Base-by-base conservation (phyloP, 2,888 invertebrate species). In the Nowickia ferox region DNA sequence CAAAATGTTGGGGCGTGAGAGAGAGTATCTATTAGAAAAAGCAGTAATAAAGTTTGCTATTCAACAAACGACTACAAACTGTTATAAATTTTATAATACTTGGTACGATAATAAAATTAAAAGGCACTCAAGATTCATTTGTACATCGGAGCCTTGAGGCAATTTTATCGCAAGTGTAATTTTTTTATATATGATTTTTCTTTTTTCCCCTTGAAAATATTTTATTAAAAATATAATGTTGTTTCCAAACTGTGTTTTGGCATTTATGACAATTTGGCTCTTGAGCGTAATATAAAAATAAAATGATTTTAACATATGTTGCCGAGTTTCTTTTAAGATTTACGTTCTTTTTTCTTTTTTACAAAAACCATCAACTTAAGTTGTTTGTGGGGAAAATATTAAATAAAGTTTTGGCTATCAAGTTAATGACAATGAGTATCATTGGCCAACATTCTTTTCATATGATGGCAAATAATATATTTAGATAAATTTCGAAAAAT, bases 271-370 rank as follows among this genome's bases (percentile, higher is more conserved):
- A 30, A 30, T 30, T 30, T 30, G 0, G 5, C 6, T 0, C 9
- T 13, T 65, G 10, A 9, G 6, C 13, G 44, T 19, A 13, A 0
- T 1, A 55, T 51, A 74, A 55, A 76, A 75, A 75, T 75, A 55
- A 76, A 75, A 75, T 75, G 38, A 46, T 61, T 82, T 68, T 1
- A 82, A 53, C 81, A 82, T 51, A 66, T 82, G 81, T 61, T 68
- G 53, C 15, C 53, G 9, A n/a, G 11, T 19, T 44, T 19, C 38
- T 44, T 51, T 44, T 17, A 44, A 19, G 81, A 74, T 81, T 81
- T 51, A 55, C 30, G 13, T 55, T 42, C 68, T 65, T 51, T 53
- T 40, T 19, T 68, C 17, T 48, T 10, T 40, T 30, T 17, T 42
- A 5, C 51, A 42, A 55, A 63, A 5, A 51, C 66, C 68, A 48